These are phyloP conservation scores for Eupeodes latifasciatus DNA, from an alignment of 2,888 invertebrate genomes.

Conservation along the genomic window DNA sequence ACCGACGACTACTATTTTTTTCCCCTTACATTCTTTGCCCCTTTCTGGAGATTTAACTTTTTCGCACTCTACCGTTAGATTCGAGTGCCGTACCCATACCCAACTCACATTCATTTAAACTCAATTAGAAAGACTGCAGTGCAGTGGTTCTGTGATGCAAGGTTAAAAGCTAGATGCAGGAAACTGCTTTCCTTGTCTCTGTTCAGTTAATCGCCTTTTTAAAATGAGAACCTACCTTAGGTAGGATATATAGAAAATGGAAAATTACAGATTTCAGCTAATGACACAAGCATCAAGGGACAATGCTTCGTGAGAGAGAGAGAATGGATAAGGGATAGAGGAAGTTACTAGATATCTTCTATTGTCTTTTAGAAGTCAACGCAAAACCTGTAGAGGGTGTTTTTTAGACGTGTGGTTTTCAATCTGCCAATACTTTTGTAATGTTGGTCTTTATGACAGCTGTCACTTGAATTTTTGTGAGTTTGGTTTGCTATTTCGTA, in stretches of 20 bases:
- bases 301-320: conserved; percentile 10
- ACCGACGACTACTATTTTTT: conserved; percentile 2
- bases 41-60: conserved; percentile 3
- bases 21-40: background rate
- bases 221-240: conserved; percentile 23
- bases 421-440: no score
- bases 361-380: conserved; percentile 14
- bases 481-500: no score
- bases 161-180: conserved; percentile 40
- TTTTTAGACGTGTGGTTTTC: no score
- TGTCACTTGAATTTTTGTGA: no score
- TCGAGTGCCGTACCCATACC: background rate
- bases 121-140: conserved; percentile 70
- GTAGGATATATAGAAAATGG: conserved; percentile 1
- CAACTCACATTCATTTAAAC: conserved; percentile 56
- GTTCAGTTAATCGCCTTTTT: conserved; percentile 56
- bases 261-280: conserved; percentile 69
- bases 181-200: conserved; percentile 46
- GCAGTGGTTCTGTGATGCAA: conserved; percentile 53
- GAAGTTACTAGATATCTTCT: conserved; percentile 15
- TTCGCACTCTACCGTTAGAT: conserved; percentile 18
- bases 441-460: no score
- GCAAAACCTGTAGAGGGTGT: background rate
- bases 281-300: conserved; percentile 61
- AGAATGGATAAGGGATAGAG: background rate